phyloP scores from a whole-genome alignment of 1,140 invertebrate species.

The Dreissena polymorpha region DNA sequence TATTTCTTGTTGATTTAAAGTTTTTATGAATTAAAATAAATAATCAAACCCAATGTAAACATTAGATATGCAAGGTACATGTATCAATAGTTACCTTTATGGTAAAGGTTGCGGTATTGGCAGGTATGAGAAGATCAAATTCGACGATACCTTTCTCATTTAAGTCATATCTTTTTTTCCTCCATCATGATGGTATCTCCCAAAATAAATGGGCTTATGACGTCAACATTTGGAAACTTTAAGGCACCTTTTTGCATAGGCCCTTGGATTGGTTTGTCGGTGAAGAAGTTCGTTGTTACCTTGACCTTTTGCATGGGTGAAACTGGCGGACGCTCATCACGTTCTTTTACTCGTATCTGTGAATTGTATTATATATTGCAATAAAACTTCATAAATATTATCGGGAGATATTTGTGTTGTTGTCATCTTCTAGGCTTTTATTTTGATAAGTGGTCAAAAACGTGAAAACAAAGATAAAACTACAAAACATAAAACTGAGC shows the following conservation, averaged over 20 bases:
- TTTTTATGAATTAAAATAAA: too few relatives aligned
- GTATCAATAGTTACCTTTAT: slow-evolving; percentile 22
- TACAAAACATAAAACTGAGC: too few relatives aligned
- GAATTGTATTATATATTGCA: neutral
- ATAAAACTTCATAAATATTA: too few relatives aligned
- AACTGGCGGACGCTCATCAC: slow-evolving; percentile 43
- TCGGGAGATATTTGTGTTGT: too few relatives aligned
- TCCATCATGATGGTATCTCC: slow-evolving; percentile 8
- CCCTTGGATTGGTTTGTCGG: neutral
- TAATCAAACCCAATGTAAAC: too few relatives aligned
- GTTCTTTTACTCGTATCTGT: slow-evolving; percentile 33
- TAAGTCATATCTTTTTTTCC: neutral
- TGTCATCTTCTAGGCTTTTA: too few relatives aligned
- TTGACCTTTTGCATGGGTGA: neutral
- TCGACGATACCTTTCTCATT: slow-evolving; percentile 4
- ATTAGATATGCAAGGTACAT: too few relatives aligned
- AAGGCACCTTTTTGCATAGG: neutral
- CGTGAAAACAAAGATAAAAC: too few relatives aligned
- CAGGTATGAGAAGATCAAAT: slow-evolving; percentile 23
- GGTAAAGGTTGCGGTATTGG: slow-evolving; percentile 6
- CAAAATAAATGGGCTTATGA: slow-evolving; percentile 33
- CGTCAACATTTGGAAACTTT: neutral
- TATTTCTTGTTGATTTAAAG: too few relatives aligned
- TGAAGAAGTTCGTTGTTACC: slow-evolving; percentile 45
- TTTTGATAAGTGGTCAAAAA: too few relatives aligned